These are phyloP conservation scores for Chrysaora quinquecirrha DNA, from an alignment of 30 jellyfish, hydroid and myxozoan species.

Conservation along the genomic window DNA sequence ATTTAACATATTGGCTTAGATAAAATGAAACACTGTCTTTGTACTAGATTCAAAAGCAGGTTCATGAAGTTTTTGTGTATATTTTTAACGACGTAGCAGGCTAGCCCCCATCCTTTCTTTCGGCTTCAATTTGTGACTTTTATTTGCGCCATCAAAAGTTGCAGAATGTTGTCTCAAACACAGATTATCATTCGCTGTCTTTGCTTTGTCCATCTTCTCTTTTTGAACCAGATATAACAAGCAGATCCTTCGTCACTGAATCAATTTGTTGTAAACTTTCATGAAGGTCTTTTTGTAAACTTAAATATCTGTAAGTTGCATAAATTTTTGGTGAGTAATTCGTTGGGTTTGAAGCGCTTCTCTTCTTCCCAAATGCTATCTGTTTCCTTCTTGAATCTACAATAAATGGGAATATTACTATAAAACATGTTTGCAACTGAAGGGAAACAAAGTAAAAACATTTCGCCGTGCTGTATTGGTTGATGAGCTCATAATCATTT, in stretches of 20 bases:
- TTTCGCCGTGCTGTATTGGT: background rate
- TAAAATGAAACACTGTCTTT: too few relatives aligned
- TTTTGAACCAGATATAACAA: constrained; percentile 30
- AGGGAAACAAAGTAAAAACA: background rate
- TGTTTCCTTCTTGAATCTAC: constrained; percentile 22
- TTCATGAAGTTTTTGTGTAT: too few relatives aligned
- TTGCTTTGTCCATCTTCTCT: too few relatives aligned
- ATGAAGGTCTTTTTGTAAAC: constrained; percentile 31
- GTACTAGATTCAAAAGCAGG: too few relatives aligned
- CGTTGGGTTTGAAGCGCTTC: constrained; percentile 61
- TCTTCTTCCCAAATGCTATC: constrained; percentile 8
- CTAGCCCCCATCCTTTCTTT: too few relatives aligned
- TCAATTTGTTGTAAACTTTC: constrained; percentile 47
- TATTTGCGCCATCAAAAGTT: too few relatives aligned
- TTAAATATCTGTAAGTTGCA: constrained; percentile 7
- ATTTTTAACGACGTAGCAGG: too few relatives aligned
- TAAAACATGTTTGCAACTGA: background rate
- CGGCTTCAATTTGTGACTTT: too few relatives aligned
- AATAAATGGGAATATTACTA: background rate
- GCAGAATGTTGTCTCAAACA: too few relatives aligned
- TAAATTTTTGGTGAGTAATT: background rate
- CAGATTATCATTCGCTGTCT: too few relatives aligned
- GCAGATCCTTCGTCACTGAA: constrained; percentile 35
- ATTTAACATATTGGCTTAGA: too few relatives aligned
- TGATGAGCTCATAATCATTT: background rate